Percentiles rank a stretch among this genome's conserved stretches.
Evolutionary conservation across 2,888 invertebrate genomes (phyloP).

Genomic region (Drosophila multiciliata): DNA sequence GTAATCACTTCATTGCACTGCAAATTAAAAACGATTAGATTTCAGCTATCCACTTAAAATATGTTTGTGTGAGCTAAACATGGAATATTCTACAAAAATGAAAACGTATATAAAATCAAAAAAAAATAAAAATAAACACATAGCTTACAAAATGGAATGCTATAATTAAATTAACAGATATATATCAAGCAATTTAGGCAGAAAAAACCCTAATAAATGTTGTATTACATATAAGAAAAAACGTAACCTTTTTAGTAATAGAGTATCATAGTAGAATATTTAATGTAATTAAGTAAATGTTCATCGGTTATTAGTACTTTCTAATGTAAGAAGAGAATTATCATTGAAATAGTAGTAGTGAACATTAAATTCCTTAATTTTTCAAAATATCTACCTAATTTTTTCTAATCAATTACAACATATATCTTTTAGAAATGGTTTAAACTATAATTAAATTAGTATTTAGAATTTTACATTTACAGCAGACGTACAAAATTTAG

Average conservation of each 20-base stretch:
- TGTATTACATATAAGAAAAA: background rate
- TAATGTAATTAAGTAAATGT: background rate
- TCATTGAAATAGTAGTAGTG: background rate
- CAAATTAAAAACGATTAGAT: conserved; percentile 30
- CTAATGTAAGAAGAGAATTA: background rate
- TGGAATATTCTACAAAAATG: conserved; percentile 57
- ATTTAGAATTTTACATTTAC: background rate
- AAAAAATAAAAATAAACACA: conserved; percentile 28
- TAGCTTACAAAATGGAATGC: conserved; percentile 1
- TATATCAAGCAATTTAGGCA: background rate
- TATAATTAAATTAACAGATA: background rate
- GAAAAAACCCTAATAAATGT: background rate
- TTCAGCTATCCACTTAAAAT: conserved; percentile 5
- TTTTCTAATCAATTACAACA: background rate
- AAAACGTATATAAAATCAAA: conserved; percentile 48
- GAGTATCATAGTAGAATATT: background rate
- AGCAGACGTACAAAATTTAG: background rate
- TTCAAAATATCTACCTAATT: background rate
- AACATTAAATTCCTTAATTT: background rate
- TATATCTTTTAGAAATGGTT: background rate
- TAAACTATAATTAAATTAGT: background rate
- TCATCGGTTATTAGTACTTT: background rate
- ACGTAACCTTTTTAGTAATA: background rate
- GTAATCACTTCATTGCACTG: conserved; percentile 86
- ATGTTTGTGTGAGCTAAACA: conserved; percentile 26